A percentile compares a stretch with the other conserved stretches of the same genome.
These are phyloP conservation scores for Ptycholaimellus sp. DNA, from an alignment of 2,888 invertebrate genomes.

Conservation along the genomic window DNA sequence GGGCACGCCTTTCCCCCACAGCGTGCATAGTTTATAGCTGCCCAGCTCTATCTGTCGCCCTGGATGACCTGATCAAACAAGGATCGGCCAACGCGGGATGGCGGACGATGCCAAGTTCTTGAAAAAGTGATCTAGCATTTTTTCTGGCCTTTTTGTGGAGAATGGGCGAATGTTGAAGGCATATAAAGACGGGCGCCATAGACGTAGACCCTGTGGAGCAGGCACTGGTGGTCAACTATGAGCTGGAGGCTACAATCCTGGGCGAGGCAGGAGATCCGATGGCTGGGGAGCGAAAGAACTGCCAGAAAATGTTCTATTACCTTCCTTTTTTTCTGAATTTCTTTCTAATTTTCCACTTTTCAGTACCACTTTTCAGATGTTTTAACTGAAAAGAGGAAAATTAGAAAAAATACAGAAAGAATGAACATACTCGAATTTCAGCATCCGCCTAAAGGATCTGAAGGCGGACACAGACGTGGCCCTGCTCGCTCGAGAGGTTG, in stretches of 20 bases:
- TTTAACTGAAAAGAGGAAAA: background rate
- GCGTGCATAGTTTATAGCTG: too few species aligned
- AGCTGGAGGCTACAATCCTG: conserved; percentile 57
- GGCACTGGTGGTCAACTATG: conserved; percentile 60
- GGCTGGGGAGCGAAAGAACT: conserved; percentile 56
- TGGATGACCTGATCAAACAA: too few species aligned
- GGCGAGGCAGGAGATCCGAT: conserved; percentile 53
- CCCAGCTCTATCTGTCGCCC: too few species aligned
- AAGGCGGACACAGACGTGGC: conserved; percentile 53
- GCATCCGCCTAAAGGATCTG: conserved; percentile 51
- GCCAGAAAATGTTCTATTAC: conserved; percentile 41
- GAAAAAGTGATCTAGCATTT: too few species aligned
- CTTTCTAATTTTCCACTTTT: too few species aligned
- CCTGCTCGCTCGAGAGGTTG: conserved; percentile 53
- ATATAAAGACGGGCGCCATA: conserved; percentile 31
- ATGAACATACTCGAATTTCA: conserved; percentile 12
- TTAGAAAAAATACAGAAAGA: conserved; percentile 7
- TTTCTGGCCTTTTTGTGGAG: background rate
- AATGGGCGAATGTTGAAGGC: background rate
- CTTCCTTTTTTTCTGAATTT: conserved; percentile 5
- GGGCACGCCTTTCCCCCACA: too few species aligned
- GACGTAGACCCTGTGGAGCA: conserved; percentile 70
- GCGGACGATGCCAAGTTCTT: background rate
- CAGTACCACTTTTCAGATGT: background rate
- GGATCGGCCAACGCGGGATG: too few species aligned